Evolutionary conservation across 2,888 invertebrate genomes (phyloP).

Genomic region (Philopedon plagiatum): DNA sequence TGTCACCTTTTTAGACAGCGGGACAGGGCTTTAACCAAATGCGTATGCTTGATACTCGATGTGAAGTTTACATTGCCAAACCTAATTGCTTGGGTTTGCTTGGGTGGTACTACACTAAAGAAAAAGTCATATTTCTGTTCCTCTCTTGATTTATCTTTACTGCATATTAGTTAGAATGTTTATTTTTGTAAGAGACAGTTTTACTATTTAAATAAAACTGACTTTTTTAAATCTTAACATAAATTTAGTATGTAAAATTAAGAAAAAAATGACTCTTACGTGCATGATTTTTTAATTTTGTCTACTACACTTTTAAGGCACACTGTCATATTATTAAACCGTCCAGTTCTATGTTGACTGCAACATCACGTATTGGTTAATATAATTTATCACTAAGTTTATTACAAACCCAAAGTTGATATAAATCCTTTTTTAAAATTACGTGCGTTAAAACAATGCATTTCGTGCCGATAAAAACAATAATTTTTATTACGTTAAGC

Average conservation of each 20-base stretch:
- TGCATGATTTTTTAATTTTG: conserved; percentile 9
- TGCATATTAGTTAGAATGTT: no score
- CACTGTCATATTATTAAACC: conserved; percentile 3
- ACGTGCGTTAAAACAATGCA: conserved; percentile 9
- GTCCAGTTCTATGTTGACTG: not conserved
- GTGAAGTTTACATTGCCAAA: no score
- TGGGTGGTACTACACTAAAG: no score
- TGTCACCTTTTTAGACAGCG: no score
- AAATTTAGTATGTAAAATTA: not conserved
- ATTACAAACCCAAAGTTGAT: not conserved
- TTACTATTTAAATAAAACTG: no score
- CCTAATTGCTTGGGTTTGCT: no score
- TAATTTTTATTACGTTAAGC: not conserved
- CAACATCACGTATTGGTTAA: not conserved
- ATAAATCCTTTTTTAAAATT: not conserved
- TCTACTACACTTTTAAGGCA: not conserved
- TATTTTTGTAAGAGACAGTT: no score
- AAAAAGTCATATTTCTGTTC: no score
- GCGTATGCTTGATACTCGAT: no score
- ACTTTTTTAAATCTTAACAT: not conserved
- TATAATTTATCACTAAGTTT: conserved; percentile 3
- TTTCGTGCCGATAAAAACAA: conserved; percentile 9
- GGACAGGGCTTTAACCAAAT: no score
- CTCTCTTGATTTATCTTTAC: no score
- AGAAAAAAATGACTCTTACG: not conserved